These are phyloP conservation scores for Cerastoderma edule DNA, from an alignment of 2,888 invertebrate species.

Conservation along the genomic window DNA sequence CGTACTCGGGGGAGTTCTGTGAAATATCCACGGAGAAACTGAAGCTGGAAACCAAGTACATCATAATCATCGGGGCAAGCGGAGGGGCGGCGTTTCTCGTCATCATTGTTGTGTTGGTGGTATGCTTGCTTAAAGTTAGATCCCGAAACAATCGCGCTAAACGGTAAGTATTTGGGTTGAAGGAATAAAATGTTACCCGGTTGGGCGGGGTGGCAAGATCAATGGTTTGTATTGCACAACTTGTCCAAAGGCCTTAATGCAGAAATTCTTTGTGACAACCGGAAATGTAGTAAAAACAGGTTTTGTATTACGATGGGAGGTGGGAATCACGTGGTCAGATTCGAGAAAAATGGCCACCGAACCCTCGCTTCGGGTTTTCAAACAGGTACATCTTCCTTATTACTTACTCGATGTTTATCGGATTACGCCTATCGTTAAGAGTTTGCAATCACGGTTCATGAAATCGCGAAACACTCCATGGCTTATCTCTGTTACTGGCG, in stretches of 20 bases:
- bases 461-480: no score
- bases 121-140: neutral
- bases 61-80: constrained; percentile 13
- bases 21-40: constrained; percentile 13
- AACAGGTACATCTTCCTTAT: no score
- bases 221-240: neutral
- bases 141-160: neutral
- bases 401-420: no score
- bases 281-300: neutral
- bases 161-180: neutral
- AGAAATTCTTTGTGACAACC: neutral
- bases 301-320: neutral
- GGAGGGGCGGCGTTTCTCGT: constrained; percentile 5
- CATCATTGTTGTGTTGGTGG: neutral
- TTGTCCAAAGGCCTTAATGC: neutral
- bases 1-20: constrained; percentile 11
- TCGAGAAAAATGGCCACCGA: no score
- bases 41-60: constrained; percentile 9
- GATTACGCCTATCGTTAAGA: no score
- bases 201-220: neutral
- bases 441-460: no score
- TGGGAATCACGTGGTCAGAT: no score
- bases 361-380: no score
- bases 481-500: no score
- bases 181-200: neutral